Evolutionary conservation across 2,888 invertebrate genomes (phyloP).

Genomic region (Azorinus chamasolen): DNA sequence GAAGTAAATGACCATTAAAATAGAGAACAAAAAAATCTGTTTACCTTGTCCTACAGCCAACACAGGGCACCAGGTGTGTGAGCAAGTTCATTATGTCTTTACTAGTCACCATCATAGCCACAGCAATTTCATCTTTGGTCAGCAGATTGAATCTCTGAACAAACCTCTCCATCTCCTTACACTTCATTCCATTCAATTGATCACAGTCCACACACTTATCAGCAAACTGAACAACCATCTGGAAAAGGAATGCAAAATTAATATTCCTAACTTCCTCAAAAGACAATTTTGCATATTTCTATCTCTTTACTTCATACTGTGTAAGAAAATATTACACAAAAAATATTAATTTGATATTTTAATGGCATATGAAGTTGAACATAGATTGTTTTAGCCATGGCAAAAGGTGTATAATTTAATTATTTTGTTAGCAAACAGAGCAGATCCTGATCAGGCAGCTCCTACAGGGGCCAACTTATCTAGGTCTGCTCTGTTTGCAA

Average conservation of each 20-base stretch:
- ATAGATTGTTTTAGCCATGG: no score
- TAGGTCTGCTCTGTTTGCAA: no score
- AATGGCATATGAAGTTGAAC: neutral
- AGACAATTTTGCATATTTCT: neutral
- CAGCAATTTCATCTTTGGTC: conserved; percentile 92
- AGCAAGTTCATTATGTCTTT: conserved; percentile 94
- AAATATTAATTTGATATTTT: neutral
- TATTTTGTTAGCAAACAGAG: neutral
- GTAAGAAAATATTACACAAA: neutral
- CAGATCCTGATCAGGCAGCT: neutral
- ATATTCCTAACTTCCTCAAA: no score
- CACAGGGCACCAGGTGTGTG: conserved; percentile 97
- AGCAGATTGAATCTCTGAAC: conserved; percentile 93
- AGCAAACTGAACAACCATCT: conserved; percentile 98
- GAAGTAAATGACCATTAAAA: no score
- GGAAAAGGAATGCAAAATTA: conserved; percentile 35
- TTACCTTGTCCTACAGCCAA: conserved; percentile 96
- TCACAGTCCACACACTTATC: conserved; percentile 94
- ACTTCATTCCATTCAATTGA: conserved; percentile 89
- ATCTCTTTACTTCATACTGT: no score
- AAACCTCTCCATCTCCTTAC: conserved; percentile 94
- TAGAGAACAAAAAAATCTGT: no score
- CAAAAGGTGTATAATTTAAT: no score
- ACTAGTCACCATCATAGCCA: conserved; percentile 93
- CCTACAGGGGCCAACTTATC: no score